Evolutionary conservation across 2,797 vertebrate species (phyloP).

Genomic region (Chanos chanos): DNA sequence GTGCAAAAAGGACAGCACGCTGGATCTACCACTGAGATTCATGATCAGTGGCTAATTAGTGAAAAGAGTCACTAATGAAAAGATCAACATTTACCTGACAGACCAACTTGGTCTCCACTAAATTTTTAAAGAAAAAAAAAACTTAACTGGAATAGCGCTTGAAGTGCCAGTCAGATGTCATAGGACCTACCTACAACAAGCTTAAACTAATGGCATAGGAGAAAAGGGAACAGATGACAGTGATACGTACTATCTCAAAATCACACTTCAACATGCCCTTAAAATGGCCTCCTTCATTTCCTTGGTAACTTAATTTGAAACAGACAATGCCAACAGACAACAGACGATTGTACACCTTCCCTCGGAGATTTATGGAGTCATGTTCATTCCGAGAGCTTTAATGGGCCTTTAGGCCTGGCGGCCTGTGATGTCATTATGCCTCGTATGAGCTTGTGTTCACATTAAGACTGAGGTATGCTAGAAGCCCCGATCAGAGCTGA

Average conservation of each 20-base stretch:
- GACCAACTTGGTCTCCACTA: too few species aligned
- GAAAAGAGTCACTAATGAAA: too few species aligned
- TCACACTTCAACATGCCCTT: background rate
- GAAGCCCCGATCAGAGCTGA: background rate
- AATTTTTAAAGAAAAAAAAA: constrained; percentile 35
- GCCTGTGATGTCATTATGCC: background rate
- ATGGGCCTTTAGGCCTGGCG: constrained; percentile 9
- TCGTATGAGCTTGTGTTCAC: background rate
- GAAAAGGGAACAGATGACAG: constrained; percentile 12
- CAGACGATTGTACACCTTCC: constrained; percentile 4
- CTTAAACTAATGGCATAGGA: too few species aligned
- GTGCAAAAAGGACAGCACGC: too few species aligned
- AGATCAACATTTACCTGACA: too few species aligned
- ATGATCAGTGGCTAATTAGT: too few species aligned
- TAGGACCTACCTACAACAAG: too few species aligned
- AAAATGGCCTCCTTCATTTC: too few species aligned
- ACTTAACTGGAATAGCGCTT: too few species aligned
- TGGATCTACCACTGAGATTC: too few species aligned
- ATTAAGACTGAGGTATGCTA: background rate
- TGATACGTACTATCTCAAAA: constrained; percentile 31
- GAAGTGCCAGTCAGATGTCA: too few species aligned
- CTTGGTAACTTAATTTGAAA: constrained; percentile 42
- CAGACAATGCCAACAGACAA: constrained; percentile 28
- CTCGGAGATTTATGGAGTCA: constrained; percentile 6
- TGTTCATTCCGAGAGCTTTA: background rate